Conservation (phyloP, 2,888 invertebrate species). For the Scrobipalpa costella region DNA sequence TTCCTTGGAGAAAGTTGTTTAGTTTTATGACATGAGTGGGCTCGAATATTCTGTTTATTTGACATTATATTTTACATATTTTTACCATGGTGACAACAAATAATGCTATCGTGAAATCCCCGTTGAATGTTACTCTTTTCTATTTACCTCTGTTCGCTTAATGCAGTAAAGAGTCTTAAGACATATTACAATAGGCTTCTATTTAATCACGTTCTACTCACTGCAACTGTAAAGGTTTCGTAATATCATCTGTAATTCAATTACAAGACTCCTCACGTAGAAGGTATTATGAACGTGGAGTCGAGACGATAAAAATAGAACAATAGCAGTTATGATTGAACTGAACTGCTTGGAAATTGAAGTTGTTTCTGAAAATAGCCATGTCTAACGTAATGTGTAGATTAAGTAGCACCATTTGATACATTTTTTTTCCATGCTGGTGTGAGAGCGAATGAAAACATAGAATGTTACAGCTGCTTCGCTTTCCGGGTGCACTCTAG, state of each 20-base stretch:
- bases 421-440: too few relatives aligned
- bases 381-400: neutral
- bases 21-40: too few relatives aligned
- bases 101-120: too few relatives aligned
- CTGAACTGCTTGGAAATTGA: neutral
- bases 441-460: too few relatives aligned
- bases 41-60: too few relatives aligned
- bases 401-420: too few relatives aligned
- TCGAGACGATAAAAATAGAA: slow-evolving; percentile 9
- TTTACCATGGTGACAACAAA: too few relatives aligned
- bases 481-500: too few relatives aligned
- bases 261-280: neutral
- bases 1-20: too few relatives aligned
- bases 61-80: too few relatives aligned
- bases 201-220: slow-evolving; percentile 12
- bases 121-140: too few relatives aligned
- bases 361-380: neutral
- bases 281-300: neutral
- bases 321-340: slow-evolving; percentile 3
- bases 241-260: slow-evolving; percentile 15
- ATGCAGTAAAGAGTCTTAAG: neutral
- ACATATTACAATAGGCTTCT: neutral
- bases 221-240: slow-evolving; percentile 2
- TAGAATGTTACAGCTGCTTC: too few relatives aligned
- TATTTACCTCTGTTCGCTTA: neutral